Evolutionary conservation across 2,113 vertebrate species (phyloP), one percentile per base, ranked within the genome.

Genomic region (Scolopax mira): DNA sequence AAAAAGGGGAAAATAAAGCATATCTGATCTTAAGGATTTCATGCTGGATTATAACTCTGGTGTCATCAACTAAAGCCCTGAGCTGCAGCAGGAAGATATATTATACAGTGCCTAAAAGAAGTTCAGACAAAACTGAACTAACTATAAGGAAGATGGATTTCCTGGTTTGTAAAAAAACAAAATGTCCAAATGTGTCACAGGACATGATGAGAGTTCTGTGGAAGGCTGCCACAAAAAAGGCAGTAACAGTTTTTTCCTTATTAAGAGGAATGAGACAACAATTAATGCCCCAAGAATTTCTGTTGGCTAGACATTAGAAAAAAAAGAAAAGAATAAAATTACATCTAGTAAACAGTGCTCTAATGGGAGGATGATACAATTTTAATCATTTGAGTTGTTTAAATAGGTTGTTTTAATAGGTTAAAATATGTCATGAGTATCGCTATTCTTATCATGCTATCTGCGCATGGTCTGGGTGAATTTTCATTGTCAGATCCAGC

Each of bases 51-150:
- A 12, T 46, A 79, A 67, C 0, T 57, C 28, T 1, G 30, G 5
- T 62, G 8, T 62, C 23, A 55, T 31, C 42, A 57, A 24, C 37
- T 66, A 11, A 51, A 54, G 11, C 10, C 19, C 15, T 30, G 6
- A 65, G 15, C 11, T 51, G 54, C 1, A 17, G 15, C 31, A 74
- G 18, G 13, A 74, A 55, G 60, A 3, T 21, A 22, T 41, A 10
- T 39, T 31, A 25, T 6, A 60, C 0, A 0, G 1, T 51, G 28
- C 18, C 10, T 69, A 54, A 48, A 4, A 39, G n/a, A 61, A 39
- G 8, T 31, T 51, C 22, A 58, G 44, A 57, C 28, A 91, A 89
- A 71, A 51, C 4, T 10, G 2, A 75, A 60, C 16, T 51, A 84
- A 33, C 18, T 70, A 2, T 64, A 61, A 83, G 12, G 18, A 70